These are phyloP conservation scores for Ancistrus triradiatus DNA, from an alignment of 2,113 vertebrate species.

Conservation along the genomic window DNA sequence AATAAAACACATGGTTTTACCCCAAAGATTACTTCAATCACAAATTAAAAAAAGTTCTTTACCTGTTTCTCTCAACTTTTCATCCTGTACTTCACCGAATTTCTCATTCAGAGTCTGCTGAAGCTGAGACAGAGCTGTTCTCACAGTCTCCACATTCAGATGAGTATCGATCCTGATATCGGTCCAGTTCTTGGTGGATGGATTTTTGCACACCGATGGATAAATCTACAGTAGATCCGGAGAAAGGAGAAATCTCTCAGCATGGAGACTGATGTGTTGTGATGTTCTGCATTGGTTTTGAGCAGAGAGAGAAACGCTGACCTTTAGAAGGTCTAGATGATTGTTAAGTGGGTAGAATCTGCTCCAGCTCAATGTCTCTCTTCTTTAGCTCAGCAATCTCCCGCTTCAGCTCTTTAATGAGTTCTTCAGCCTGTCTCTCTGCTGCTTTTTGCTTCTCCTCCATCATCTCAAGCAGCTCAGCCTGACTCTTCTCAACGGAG, in stretches of 20 bases:
- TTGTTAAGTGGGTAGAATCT: constrained; percentile 37
- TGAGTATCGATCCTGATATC: constrained; percentile 20
- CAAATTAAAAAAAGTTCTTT: too few relatives aligned
- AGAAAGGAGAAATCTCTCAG: constrained; percentile 17
- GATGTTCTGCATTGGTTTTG: neutral
- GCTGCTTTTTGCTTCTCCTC: constrained; percentile 16
- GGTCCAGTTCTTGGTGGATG: constrained; percentile 33
- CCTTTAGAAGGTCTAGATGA: constrained; percentile 36
- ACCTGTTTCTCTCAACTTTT: neutral
- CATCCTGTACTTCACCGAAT: too few relatives aligned
- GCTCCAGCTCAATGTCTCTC: constrained; percentile 27
- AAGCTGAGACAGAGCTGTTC: constrained; percentile 15
- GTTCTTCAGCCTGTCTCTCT: constrained; percentile 19
- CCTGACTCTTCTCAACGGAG: constrained; percentile 14
- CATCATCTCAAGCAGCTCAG: constrained; percentile 25
- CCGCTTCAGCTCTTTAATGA: constrained; percentile 24
- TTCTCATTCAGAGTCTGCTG: constrained; percentile 17
- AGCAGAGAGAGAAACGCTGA: constrained; percentile 17
- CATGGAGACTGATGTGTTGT: constrained; percentile 8
- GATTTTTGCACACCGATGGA: neutral
- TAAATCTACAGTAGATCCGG: constrained; percentile 34
- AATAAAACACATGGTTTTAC: too few relatives aligned
- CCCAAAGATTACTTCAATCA: too few relatives aligned
- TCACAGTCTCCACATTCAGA: constrained; percentile 13
- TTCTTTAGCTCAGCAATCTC: constrained; percentile 35